A percentile compares a stretch with the other conserved stretches of the same genome.
These are phyloP conservation scores for Chunga burmeisteri DNA, from an alignment of 2,113 vertebrate species.

Conservation along the genomic window DNA sequence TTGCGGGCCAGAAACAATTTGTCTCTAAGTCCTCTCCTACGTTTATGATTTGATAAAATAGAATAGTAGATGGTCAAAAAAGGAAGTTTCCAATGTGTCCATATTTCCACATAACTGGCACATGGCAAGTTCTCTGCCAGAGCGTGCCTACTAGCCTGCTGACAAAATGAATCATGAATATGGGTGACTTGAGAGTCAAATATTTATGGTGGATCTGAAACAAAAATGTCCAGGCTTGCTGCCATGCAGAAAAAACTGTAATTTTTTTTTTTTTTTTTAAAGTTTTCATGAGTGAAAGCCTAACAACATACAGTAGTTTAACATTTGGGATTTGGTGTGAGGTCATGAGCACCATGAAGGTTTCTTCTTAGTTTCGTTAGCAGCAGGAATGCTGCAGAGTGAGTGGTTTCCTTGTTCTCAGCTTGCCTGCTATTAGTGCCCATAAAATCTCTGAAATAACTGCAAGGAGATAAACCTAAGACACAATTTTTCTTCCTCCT, in stretches of 20 bases:
- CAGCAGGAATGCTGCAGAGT: neutral
- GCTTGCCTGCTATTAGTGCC: neutral
- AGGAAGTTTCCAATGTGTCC: constrained; percentile 16
- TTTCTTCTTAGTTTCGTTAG: neutral
- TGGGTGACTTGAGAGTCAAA: constrained; percentile 67
- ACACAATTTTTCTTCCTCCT: neutral
- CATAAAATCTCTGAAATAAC: neutral
- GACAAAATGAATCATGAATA: constrained; percentile 63
- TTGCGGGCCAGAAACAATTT: neutral
- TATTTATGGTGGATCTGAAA: constrained; percentile 74
- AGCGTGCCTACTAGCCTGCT: constrained; percentile 62
- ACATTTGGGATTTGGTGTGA: neutral
- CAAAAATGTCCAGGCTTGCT: constrained; percentile 76
- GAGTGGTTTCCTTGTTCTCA: constrained; percentile 25
- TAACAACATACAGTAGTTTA: constrained; percentile 26
- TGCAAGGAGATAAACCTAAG: constrained; percentile 26
- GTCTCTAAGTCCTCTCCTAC: neutral
- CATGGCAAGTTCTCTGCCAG: constrained; percentile 53
- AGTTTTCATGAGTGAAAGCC: constrained; percentile 6
- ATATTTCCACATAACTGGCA: constrained; percentile 41
- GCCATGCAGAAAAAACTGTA: constrained; percentile 51
- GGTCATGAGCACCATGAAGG: neutral
- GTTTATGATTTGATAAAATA: neutral
- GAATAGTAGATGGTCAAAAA: constrained; percentile 65
- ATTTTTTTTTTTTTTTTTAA: neutral